Percentiles rank a stretch among this genome's conserved stretches.
Evolutionary conservation across 2,797 vertebrate species (phyloP).

Genomic region (Enteromius trimaculatus): DNA sequence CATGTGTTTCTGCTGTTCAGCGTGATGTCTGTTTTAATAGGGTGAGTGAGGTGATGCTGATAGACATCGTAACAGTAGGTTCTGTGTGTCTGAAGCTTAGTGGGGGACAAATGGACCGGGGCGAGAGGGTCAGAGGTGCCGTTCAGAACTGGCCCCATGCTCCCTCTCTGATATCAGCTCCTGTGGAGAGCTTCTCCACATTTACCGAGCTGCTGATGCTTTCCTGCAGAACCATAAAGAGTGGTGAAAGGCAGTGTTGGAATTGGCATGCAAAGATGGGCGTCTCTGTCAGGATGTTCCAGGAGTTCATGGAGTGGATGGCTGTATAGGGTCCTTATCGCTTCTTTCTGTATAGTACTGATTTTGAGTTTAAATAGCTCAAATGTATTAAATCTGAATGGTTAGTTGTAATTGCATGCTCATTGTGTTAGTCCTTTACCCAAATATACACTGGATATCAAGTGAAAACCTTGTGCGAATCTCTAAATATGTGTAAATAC

Average conservation of each 20-base stretch:
- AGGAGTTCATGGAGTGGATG: conserved; percentile 30
- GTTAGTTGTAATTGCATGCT: not conserved
- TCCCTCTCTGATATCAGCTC: conserved; percentile 50
- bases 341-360: not conserved
- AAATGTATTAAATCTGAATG: not conserved
- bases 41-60: conserved; percentile 59
- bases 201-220: conserved; percentile 70
- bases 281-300: conserved; percentile 45
- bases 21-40: conserved; percentile 73
- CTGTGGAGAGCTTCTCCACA: conserved; percentile 54
- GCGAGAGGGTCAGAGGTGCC: conserved; percentile 44
- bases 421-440: not conserved
- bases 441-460: not conserved
- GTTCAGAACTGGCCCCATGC: conserved; percentile 51
- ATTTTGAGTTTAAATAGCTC: not conserved
- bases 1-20: conserved; percentile 66
- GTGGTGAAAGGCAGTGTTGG: conserved; percentile 69
- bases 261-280: conserved; percentile 66
- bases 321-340: not conserved
- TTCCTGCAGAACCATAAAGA: conserved; percentile 62
- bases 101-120: conserved; percentile 54
- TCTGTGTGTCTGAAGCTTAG: conserved; percentile 68
- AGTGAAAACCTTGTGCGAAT: not conserved
- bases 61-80: conserved; percentile 70
- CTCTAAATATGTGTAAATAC: not conserved